Evolutionary conservation across 2,888 invertebrate genomes (phyloP).

Genomic region (Pecten maximus): DNA sequence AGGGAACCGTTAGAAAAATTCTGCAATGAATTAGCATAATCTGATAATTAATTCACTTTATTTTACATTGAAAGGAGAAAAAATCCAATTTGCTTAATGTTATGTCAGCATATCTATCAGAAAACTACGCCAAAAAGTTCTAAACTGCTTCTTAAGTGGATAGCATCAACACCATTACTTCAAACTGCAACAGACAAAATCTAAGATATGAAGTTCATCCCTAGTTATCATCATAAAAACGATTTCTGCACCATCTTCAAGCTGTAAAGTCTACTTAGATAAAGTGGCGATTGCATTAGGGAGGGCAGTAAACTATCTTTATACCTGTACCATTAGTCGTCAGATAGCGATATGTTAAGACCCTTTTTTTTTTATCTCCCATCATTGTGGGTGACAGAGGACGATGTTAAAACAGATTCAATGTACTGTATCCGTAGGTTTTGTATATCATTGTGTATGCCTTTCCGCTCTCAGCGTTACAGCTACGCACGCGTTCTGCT

Average conservation of each 20-base stretch:
- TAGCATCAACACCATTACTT: not conserved
- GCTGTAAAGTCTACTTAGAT: not conserved
- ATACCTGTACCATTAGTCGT: not conserved
- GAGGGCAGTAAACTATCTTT: not conserved
- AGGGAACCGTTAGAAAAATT: not conserved
- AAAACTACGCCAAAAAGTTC: not conserved
- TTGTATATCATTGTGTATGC: not conserved
- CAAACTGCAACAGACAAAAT: not conserved
- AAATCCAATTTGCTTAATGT: not conserved
- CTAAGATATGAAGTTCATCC: not conserved
- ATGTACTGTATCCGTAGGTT: not conserved
- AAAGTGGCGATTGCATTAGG: not conserved
- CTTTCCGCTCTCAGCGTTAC: conserved; percentile 20
- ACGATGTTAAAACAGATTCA: not conserved
- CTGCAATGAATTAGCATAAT: not conserved
- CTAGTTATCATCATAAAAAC: not conserved
- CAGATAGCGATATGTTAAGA: not conserved
- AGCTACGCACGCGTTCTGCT: conserved; percentile 18
- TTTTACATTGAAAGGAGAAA: not conserved
- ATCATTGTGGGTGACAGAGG: not conserved
- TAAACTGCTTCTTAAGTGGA: not conserved
- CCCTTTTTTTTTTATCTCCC: not conserved
- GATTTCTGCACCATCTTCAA: not conserved
- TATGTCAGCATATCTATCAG: not conserved
- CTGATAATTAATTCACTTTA: conserved; percentile 30